These are phyloP conservation scores for Drosophila ercepeae DNA, from an alignment of 1,140 invertebrate genomes.

Conservation along the genomic window DNA sequence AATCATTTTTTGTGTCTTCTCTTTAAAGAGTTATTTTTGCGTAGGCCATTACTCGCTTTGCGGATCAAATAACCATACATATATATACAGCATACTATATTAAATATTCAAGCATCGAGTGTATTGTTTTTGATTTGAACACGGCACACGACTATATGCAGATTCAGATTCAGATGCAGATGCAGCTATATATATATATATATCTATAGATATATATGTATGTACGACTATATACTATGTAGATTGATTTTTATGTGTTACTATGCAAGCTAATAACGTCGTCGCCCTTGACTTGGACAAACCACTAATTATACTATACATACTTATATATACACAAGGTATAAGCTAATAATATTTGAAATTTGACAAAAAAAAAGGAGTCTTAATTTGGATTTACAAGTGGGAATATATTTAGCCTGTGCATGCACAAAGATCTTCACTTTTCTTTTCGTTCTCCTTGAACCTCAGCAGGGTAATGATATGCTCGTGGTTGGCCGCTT, in stretches of 20 bases:
- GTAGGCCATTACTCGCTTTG: conserved; percentile 35
- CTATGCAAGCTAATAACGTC: conserved; percentile 65
- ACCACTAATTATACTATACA: conserved; percentile 67
- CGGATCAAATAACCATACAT: conserved; percentile 31
- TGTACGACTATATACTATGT: conserved; percentile 58
- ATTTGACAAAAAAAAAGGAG: conserved; percentile 53
- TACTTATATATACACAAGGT: conserved; percentile 61
- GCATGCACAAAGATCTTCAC: conserved; percentile 7
- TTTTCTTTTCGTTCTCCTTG: conserved; percentile 20
- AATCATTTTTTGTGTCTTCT: not conserved
- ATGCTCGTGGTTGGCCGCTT: conserved; percentile 49
- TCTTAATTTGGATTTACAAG: not conserved
- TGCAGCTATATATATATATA: conserved; percentile 3
- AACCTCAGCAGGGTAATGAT: conserved; percentile 42
- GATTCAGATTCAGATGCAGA: too few species aligned
- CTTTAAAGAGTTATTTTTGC: conserved; percentile 6
- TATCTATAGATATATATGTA: conserved; percentile 26
- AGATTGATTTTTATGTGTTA: conserved; percentile 77
- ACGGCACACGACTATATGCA: conserved; percentile 7
- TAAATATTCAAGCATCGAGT: conserved; percentile 14
- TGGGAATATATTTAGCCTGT: not conserved
- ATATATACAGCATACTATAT: conserved; percentile 42
- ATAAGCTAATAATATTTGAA: conserved; percentile 79
- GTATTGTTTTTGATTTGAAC: conserved; percentile 40
- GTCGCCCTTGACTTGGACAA: conserved; percentile 67